Percentiles rank a stretch among this genome's conserved stretches.
phyloP scores from a whole-genome alignment of 1,140 invertebrate genomes.

The Calosoma granatense region DNA sequence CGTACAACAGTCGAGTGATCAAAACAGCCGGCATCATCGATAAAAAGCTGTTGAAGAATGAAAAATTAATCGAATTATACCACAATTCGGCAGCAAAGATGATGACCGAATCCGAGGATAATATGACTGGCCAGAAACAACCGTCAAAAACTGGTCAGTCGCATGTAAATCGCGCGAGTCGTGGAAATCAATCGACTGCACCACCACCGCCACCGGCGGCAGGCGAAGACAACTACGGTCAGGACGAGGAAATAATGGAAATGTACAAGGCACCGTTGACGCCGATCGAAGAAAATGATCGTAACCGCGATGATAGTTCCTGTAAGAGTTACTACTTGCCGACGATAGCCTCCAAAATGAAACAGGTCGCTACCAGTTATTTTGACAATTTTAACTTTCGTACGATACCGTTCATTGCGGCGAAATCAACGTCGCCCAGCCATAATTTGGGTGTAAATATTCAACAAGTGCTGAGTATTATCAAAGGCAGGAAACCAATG shows the following conservation, averaged over 20 bases:
- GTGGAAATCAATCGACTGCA: neutral
- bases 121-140: neutral
- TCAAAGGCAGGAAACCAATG: conserved; percentile 37
- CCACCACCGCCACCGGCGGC: neutral
- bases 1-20: neutral
- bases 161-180: neutral
- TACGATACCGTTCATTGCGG: conserved; percentile 44
- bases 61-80: conserved; percentile 39
- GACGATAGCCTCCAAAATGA: conserved; percentile 41
- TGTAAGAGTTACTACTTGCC: conserved; percentile 38
- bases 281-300: conserved; percentile 4
- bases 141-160: neutral
- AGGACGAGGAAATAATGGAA: neutral
- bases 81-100: conserved; percentile 34
- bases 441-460: conserved; percentile 47
- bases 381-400: conserved; percentile 37
- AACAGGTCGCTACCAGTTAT: conserved; percentile 37
- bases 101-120: conserved; percentile 28
- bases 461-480: conserved; percentile 42
- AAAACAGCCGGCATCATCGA: conserved; percentile 1
- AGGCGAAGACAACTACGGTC: neutral
- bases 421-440: conserved; percentile 40
- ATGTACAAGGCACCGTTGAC: neutral
- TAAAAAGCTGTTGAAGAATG: neutral
- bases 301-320: neutral